phyloP scores from a whole-genome alignment of 2,888 invertebrate genomes.

The Drosophila engyochracea region DNA sequence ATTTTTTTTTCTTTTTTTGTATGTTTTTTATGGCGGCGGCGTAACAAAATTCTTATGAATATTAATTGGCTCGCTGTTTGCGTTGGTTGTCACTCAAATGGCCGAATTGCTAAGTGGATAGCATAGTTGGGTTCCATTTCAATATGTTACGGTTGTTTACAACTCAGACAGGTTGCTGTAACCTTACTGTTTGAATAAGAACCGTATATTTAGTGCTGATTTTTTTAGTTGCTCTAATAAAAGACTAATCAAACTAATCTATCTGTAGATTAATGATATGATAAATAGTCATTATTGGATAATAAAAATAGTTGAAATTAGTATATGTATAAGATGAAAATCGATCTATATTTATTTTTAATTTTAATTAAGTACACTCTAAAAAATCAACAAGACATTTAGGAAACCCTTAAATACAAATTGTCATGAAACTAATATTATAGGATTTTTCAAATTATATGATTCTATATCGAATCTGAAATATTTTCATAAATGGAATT shows the following conservation, averaged over 20 bases:
- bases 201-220: background rate
- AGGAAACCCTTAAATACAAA: background rate
- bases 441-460: background rate
- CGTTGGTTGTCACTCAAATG: constrained; percentile 70
- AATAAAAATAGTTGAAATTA: background rate
- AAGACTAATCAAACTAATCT: constrained; percentile 2
- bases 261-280: constrained; percentile 3
- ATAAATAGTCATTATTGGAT: background rate
- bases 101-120: constrained; percentile 53
- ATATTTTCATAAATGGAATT: background rate
- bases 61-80: constrained; percentile 76
- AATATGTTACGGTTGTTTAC: constrained; percentile 55
- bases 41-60: constrained; percentile 79
- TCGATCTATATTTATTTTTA: background rate
- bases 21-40: constrained; percentile 59
- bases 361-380: background rate
- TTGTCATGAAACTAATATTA: background rate
- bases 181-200: constrained; percentile 19
- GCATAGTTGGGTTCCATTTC: constrained; percentile 46
- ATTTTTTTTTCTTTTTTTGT: constrained; percentile 23
- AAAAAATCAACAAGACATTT: background rate
- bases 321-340: background rate
- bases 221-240: background rate
- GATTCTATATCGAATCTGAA: background rate
- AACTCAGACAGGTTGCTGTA: constrained; percentile 47